phyloP scores from a whole-genome alignment of 2,888 invertebrate genomes.

The Ochropacha duplaris region DNA sequence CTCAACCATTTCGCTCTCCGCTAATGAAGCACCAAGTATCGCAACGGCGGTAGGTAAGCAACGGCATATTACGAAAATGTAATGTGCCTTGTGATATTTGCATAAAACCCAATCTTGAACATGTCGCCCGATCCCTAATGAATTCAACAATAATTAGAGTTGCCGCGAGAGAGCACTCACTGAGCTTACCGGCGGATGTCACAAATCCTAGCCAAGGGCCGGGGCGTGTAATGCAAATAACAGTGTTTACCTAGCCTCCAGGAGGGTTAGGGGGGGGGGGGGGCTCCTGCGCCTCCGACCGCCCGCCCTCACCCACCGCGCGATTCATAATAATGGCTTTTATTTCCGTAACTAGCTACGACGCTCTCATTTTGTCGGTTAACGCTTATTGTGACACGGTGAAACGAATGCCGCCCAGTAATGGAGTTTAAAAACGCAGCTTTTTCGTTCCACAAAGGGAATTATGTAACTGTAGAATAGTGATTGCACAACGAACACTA shows the following conservation, averaged over 20 bases:
- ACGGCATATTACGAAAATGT: conserved; percentile 10
- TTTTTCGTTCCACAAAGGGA: conserved; percentile 63
- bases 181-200: conserved; percentile 69
- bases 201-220: conserved; percentile 72
- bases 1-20: not conserved
- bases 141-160: conserved; percentile 64
- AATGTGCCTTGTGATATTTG: conserved; percentile 41
- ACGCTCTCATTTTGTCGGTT: conserved; percentile 75
- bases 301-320: conserved; percentile 43
- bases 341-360: conserved; percentile 77
- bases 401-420: conserved; percentile 69
- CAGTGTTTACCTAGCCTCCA: conserved; percentile 63
- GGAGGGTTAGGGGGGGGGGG: too few species aligned
- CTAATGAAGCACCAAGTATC: not conserved
- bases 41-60: not conserved
- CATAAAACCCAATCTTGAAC: conserved; percentile 52
- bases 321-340: conserved; percentile 75
- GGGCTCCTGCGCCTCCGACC: conserved; percentile 28
- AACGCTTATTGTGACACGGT: conserved; percentile 73
- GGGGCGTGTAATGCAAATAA: conserved; percentile 70
- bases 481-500: conserved; percentile 62
- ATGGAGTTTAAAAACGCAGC: conserved; percentile 73
- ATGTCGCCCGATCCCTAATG: conserved; percentile 49
- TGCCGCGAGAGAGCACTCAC: conserved; percentile 46
- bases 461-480: conserved; percentile 65